Evolutionary conservation across 2,797 vertebrate species (phyloP).

Genomic region (Chrosomus eos): DNA sequence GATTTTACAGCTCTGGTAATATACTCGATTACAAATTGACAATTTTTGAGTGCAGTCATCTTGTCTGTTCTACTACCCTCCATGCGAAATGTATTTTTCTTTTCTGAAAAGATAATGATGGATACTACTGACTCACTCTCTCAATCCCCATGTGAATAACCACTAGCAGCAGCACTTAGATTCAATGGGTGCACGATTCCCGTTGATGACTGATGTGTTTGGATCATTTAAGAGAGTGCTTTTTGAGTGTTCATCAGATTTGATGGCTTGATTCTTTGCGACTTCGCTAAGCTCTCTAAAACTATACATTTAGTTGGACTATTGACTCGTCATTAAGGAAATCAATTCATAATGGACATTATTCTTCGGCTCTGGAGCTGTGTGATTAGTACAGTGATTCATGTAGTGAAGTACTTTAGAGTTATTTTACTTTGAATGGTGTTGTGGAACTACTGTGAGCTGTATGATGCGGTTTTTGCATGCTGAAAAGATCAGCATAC

Average conservation of each 20-base stretch:
- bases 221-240: conserved; percentile 57
- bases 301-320: conserved; percentile 43
- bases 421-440: conserved; percentile 7
- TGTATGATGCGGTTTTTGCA: background rate
- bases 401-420: conserved; percentile 53
- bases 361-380: conserved; percentile 34
- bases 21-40: conserved; percentile 53
- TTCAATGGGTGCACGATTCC: conserved; percentile 55
- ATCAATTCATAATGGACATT: conserved; percentile 58
- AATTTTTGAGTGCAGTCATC: conserved; percentile 46
- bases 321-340: conserved; percentile 51
- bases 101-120: conserved; percentile 60
- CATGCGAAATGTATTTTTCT: conserved; percentile 41
- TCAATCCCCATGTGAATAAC: conserved; percentile 54
- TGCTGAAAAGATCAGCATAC: background rate
- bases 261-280: conserved; percentile 4
- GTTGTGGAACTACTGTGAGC: background rate
- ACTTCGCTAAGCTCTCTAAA: background rate
- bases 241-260: conserved; percentile 51
- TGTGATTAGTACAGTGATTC: conserved; percentile 57
- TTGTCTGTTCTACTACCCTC: conserved; percentile 37
- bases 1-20: conserved; percentile 18
- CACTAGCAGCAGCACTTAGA: conserved; percentile 54
- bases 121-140: conserved; percentile 58
- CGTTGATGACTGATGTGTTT: conserved; percentile 55